A percentile compares a stretch with the other conserved stretches of the same genome.
phyloP scores from a whole-genome alignment of 2,888 invertebrate genomes.

The Chrysolina oricalcia region DNA sequence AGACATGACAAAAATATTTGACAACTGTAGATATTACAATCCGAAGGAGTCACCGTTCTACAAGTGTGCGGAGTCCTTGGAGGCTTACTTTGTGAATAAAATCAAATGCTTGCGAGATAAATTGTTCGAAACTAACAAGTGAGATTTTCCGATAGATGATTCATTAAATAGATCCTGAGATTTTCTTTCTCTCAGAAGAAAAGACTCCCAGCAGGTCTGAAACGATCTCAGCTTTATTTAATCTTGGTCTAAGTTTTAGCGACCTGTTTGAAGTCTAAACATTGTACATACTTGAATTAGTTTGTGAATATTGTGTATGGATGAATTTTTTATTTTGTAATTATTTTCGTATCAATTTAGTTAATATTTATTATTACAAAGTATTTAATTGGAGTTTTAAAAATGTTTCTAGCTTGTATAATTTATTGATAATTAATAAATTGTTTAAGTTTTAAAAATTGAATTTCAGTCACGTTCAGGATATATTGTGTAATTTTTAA shows the following conservation, averaged over 20 bases:
- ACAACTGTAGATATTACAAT: constrained; percentile 98
- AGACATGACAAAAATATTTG: constrained; percentile 98
- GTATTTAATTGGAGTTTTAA: constrained; percentile 50
- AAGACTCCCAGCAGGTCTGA: constrained; percentile 58
- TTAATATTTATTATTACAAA: constrained; percentile 55
- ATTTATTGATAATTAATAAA: constrained; percentile 40
- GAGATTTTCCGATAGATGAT: constrained; percentile 42
- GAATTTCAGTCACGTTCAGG: constrained; percentile 56
- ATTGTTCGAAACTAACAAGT: constrained; percentile 77
- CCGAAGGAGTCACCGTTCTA: constrained; percentile 96
- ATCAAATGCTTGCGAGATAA: constrained; percentile 91
- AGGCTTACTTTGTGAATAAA: constrained; percentile 96
- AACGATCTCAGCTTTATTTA: constrained; percentile 62
- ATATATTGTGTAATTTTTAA: constrained; percentile 28
- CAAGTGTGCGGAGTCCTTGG: constrained; percentile 95
- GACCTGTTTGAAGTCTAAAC: constrained; percentile 55
- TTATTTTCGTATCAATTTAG: constrained; percentile 53
- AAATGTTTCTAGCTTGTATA: constrained; percentile 39
- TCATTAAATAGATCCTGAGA: constrained; percentile 55
- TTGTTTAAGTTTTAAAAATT: constrained; percentile 51
- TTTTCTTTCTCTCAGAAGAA: constrained; percentile 42
- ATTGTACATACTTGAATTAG: constrained; percentile 43
- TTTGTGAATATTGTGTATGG: constrained; percentile 55
- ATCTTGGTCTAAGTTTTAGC: constrained; percentile 47
- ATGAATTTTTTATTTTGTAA: constrained; percentile 54